Percentiles rank a stretch among this genome's conserved stretches.
Conservation (phyloP, 2,888 invertebrate genomes). For the Ophion slaviceki region DNA sequence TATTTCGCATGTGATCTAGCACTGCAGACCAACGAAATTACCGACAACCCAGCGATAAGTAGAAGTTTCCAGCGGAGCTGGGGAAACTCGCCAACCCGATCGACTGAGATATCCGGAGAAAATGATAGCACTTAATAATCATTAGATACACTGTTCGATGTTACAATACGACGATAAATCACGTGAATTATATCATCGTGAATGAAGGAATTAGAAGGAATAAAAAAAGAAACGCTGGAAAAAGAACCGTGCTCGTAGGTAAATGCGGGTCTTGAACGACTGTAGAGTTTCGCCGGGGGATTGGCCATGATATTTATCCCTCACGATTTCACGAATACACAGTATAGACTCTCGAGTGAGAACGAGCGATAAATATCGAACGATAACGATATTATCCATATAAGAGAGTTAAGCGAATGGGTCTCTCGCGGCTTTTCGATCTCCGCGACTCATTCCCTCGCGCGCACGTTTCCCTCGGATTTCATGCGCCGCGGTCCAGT, state of each 20-base stretch:
- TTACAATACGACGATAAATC: conserved; percentile 65
- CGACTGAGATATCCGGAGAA: conserved; percentile 59
- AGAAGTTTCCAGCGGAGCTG: conserved; percentile 36
- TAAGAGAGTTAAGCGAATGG: conserved; percentile 59
- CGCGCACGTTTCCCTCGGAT: conserved; percentile 39
- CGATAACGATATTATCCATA: conserved; percentile 71
- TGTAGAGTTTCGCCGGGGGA: conserved; percentile 48
- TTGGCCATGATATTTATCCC: conserved; percentile 66
- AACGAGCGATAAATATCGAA: conserved; percentile 69
- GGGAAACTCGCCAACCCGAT: conserved; percentile 33
- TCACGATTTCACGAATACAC: conserved; percentile 61
- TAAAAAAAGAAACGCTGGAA: not conserved
- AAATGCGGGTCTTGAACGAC: conserved; percentile 56
- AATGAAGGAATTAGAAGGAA: conserved; percentile 9
- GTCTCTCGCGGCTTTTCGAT: conserved; percentile 14
- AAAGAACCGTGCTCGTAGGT: conserved; percentile 43
- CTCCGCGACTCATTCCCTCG: conserved; percentile 43
- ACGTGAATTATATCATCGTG: conserved; percentile 64
- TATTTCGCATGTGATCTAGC: conserved; percentile 7
- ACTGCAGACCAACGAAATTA: conserved; percentile 24
- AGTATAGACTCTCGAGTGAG: conserved; percentile 57
- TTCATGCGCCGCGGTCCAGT: conserved; percentile 55
- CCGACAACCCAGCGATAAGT: conserved; percentile 45
- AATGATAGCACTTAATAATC: conserved; percentile 65
- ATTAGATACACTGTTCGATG: conserved; percentile 61